Conservation (phyloP, 1,140 invertebrate genomes). For the Stenopsyche tienmushanensis region DNA sequence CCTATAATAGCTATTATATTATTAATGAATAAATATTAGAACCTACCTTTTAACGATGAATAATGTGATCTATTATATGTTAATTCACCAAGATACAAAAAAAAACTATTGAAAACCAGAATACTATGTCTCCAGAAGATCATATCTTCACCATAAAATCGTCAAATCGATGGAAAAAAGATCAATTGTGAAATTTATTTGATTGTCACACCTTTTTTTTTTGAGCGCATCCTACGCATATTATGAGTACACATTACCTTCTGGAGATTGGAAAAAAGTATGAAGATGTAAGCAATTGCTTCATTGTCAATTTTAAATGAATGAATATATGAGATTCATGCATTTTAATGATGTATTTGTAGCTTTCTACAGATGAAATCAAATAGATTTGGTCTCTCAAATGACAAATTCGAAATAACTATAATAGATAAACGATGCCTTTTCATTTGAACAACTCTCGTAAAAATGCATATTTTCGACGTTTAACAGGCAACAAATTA, state of each 20-base stretch:
- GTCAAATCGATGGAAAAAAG: no score
- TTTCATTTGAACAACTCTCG: no score
- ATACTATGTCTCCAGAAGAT: not conserved
- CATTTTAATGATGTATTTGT: not conserved
- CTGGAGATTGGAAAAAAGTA: not conserved
- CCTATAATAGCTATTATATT: not conserved
- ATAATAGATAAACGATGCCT: no score
- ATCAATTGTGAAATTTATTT: no score
- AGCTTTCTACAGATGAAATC: not conserved
- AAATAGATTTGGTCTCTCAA: no score
- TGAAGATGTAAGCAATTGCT: not conserved
- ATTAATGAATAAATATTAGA: not conserved
- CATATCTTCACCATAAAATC: no score
- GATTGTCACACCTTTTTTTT: not conserved
- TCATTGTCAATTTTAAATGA: not conserved
- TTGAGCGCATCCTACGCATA: not conserved
- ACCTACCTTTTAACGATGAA: conserved; percentile 29
- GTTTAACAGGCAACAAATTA: no score
- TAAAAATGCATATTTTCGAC: no score
- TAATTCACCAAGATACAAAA: not conserved
- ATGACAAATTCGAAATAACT: no score
- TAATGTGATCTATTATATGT: not conserved
- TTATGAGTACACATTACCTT: not conserved
- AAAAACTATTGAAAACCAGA: not conserved
- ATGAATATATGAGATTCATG: not conserved